Conservation (phyloP, 2,888 invertebrate species). For the Augochlorella aurata region DNA sequence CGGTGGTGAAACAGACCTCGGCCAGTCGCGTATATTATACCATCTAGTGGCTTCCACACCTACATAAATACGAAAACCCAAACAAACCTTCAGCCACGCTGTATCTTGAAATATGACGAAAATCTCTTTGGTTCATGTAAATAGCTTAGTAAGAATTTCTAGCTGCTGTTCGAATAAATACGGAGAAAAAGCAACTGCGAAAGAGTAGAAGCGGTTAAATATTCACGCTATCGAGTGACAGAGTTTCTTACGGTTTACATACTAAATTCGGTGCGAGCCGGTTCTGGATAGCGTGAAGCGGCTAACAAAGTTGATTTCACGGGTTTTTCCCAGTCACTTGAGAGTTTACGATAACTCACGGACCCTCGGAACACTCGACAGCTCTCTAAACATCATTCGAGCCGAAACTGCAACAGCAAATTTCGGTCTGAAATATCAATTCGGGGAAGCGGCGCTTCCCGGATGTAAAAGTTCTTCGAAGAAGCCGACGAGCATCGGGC, state of each 20-base stretch:
- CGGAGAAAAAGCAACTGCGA: not conserved
- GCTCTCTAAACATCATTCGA: conserved; percentile 1
- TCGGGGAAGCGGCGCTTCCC: conserved; percentile 5
- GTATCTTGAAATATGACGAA: not conserved
- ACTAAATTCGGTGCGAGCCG: not conserved
- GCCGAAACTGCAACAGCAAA: conserved; percentile 16
- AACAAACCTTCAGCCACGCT: too few relatives aligned
- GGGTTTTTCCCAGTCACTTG: not conserved
- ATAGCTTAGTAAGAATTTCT: not conserved
- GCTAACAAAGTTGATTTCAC: not conserved
- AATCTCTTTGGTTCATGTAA: not conserved
- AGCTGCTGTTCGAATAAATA: not conserved
- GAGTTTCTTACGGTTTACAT: not conserved
- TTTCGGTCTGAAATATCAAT: conserved; percentile 29
- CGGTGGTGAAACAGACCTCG: too few relatives aligned
- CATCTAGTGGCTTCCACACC: too few relatives aligned
- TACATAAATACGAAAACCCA: too few relatives aligned
- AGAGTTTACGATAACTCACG: not conserved
- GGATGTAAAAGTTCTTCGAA: conserved; percentile 26
- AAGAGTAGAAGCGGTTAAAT: not conserved
- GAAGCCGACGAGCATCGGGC: conserved; percentile 10
- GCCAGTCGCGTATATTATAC: too few relatives aligned
- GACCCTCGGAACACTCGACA: not conserved
- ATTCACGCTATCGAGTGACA: not conserved
- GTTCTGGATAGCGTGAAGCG: not conserved